Evolutionary conservation across 53 echinoderm and acorn worm species (phyloP), one percentile per base, ranked within the genome.

Genomic region (Paracentrotus lividus): DNA sequence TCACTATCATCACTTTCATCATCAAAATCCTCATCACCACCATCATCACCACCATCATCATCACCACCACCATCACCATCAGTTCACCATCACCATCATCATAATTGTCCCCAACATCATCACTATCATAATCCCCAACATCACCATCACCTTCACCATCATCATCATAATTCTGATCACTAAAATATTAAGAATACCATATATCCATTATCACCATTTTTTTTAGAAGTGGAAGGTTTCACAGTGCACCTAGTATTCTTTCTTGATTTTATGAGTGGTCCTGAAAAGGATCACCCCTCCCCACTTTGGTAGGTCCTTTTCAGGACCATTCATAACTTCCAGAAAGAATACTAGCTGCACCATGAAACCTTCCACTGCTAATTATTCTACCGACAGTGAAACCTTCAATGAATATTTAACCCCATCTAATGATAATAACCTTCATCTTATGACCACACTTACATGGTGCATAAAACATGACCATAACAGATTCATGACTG

Each of bases 381-480:
- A n/a, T n/a, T n/a, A n/a, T n/a, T n/a, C n/a, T n/a, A n/a, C n/a
- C n/a, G n/a, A n/a, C n/a, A n/a, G n/a, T n/a, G n/a, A n/a, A n/a
- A n/a, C n/a, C n/a, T n/a, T n/a, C n/a, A n/a, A n/a, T 26, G n/a
- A n/a, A n/a, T 3, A 7, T 15, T 7, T 15, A 23, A 4, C n/a
- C 61, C 1, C n/a, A 7, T n/a, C n/a, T n/a, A n/a, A n/a, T n/a
- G n/a, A 13, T 8, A 36, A 36, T 36, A 36, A 36, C 21, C 21
- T 5, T 40, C 72, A 38, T 72, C 40, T 32, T 72, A 40, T 16
- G 40, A 38, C 36, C 3, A n/a, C 40, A 97, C 96, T 99, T 89
- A 99, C 99, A 99, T 49, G 99, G 99, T 16, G 99, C 99, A 78
- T 99, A 99, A 69, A 95, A 96, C 95, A 96, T 95, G 91, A 96